Base-by-base conservation (phyloP, 92 coral and sea anemone genomes). In the Isaurus tuberculatus region DNA sequence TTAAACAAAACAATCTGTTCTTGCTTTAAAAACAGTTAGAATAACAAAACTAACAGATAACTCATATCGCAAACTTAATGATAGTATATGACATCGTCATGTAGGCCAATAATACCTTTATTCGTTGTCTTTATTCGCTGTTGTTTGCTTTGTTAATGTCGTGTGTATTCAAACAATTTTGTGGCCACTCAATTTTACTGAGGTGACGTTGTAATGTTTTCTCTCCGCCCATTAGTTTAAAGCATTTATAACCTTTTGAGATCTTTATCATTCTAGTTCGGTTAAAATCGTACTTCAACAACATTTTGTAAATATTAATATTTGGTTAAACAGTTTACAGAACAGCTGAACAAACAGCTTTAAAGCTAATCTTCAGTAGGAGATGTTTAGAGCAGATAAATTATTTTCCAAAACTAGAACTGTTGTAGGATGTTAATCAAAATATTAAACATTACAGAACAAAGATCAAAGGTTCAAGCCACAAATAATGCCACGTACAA, bases 191-290 rank as follows among this genome's bases (percentile, higher is more conserved):
- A 72, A 26, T 72, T 15, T 46, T 72, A 34, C 78, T 42, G 60
- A 44, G 44, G 36, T 72, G 78, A 25, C 55, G 78, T 34, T 26
- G 33, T 40, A 40, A 72, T 36, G 27, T 46, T 25, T 43, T 10
- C 30, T 72, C 78, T 72, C 78, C 78, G 78, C 78, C 78, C 78
- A 72, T 43, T 72, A 43, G 78, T 34, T 72, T 72, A 72, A 32
- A 72, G 33, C 44, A 55, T 72, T 72, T 44, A n/a, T n/a, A n/a
- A 72, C 32, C 25, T 20, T 43, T 44, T 22, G 22, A 72, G 78
- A 72, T 72, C 37, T 19, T 27, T 72, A 72, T 72, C 78, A 20
- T 55, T 55, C 9, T n/a, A 0, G 11, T 55, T 55, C n/a, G 53
- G n/a, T 19, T 19, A n/a, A 19, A 3, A 0, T 19, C 0, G 9